Evolutionary conservation across 2,113 vertebrate genomes (phyloP).

Genomic region (Sphaerodactylus townsendi): DNA sequence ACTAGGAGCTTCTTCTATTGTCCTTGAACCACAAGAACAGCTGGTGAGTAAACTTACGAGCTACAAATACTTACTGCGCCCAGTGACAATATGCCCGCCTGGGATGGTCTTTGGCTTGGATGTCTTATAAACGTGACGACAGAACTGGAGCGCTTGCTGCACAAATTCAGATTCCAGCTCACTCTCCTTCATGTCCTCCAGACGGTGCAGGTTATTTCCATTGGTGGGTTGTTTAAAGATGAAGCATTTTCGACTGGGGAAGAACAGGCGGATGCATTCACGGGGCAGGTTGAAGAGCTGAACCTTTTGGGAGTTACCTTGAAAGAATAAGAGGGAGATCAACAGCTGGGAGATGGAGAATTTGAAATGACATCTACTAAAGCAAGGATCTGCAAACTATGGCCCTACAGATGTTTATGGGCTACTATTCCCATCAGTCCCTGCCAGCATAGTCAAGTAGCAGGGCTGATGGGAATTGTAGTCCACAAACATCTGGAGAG

Average conservation of each 20-base stretch:
- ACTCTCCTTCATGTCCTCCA: conserved; percentile 52
- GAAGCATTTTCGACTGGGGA: conserved; percentile 60
- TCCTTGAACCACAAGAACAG: neutral
- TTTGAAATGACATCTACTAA: too few species aligned
- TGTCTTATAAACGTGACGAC: conserved; percentile 36
- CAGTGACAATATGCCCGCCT: conserved; percentile 54
- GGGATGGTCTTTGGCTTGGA: conserved; percentile 59
- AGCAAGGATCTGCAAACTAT: too few species aligned
- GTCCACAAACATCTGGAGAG: too few species aligned
- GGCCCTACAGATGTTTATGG: too few species aligned
- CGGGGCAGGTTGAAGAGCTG: conserved; percentile 53
- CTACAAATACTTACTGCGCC: conserved; percentile 1
- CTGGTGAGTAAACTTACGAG: too few species aligned
- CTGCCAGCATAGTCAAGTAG: too few species aligned
- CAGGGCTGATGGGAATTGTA: too few species aligned
- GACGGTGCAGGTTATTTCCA: conserved; percentile 40
- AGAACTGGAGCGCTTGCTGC: conserved; percentile 42
- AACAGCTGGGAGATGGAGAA: too few species aligned
- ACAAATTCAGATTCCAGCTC: conserved; percentile 48
- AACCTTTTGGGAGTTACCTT: neutral
- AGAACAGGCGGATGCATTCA: conserved; percentile 62
- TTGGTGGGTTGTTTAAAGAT: conserved; percentile 52
- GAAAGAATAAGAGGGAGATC: neutral
- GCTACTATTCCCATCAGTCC: too few species aligned
- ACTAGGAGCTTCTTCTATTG: neutral